These are phyloP conservation scores for Drosophila mettleri DNA, from an alignment of 2,888 invertebrate species.

Conservation along the genomic window DNA sequence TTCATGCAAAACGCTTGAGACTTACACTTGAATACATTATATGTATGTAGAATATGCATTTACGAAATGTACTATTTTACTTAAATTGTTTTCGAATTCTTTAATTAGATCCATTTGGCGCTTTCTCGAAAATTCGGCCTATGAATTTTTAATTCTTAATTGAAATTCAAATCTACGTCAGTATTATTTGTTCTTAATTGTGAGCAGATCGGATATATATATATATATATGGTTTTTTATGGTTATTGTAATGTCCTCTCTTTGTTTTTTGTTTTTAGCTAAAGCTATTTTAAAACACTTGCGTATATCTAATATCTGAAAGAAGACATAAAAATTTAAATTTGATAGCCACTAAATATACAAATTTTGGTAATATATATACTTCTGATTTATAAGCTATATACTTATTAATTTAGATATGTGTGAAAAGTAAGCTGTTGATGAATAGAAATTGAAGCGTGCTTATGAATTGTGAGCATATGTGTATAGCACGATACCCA, in stretches of 20 bases:
- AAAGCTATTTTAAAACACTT: slow-evolving; percentile 25
- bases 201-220: slow-evolving; percentile 5
- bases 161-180: slow-evolving; percentile 20
- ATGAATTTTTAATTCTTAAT: slow-evolving; percentile 7
- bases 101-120: slow-evolving; percentile 48
- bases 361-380: slow-evolving; percentile 4
- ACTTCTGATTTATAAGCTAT: not conserved
- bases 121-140: slow-evolving; percentile 16
- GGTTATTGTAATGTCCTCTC: slow-evolving; percentile 1
- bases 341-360: slow-evolving; percentile 4
- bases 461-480: not conserved
- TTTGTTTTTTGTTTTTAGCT: not conserved
- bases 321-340: not conserved
- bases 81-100: slow-evolving; percentile 30
- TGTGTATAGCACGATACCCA: slow-evolving; percentile 10
- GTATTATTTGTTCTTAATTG: slow-evolving; percentile 3
- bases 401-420: slow-evolving; percentile 3
- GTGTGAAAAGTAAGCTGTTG: not conserved
- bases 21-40: slow-evolving; percentile 37
- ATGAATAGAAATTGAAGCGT: slow-evolving; percentile 3
- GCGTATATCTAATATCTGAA: slow-evolving; percentile 6
- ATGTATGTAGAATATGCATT: slow-evolving; percentile 15
- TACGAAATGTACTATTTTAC: slow-evolving; percentile 43
- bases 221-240: not conserved
- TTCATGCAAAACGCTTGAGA: slow-evolving; percentile 43